Conservation (phyloP, 2,113 vertebrate species). For the Puma concolor region DNA sequence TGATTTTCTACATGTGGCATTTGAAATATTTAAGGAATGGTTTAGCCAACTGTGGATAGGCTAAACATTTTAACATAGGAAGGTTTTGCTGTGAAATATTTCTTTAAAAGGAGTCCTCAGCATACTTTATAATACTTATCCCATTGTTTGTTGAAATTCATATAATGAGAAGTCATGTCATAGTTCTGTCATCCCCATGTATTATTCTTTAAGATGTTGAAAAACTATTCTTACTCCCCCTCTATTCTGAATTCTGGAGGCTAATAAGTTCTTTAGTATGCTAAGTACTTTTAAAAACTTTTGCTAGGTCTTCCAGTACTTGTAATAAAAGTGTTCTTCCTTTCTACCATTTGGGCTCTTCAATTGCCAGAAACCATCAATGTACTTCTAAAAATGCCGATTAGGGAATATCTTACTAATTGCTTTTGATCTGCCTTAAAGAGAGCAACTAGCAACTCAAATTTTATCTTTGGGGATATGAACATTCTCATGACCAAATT, state of each 20-base stretch:
- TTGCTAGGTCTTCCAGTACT: neutral
- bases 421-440: constrained; percentile 59
- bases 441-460: constrained; percentile 29
- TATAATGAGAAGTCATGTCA: neutral
- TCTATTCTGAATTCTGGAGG: neutral
- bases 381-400: neutral
- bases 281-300: neutral
- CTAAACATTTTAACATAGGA: neutral
- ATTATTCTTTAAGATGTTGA: constrained; percentile 24
- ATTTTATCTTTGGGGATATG: constrained; percentile 25
- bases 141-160: neutral
- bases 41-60: neutral
- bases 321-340: constrained; percentile 37
- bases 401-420: constrained; percentile 27
- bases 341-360: neutral
- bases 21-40: neutral
- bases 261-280: neutral
- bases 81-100: neutral
- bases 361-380: constrained; percentile 7
- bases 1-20: neutral
- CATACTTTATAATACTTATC: neutral
- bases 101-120: no score
- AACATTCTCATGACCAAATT: constrained; percentile 35
- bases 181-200: neutral
- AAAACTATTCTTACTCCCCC: neutral